phyloP scores from a whole-genome alignment of 1,140 invertebrate species.

The Ostrea denselamellosa region DNA sequence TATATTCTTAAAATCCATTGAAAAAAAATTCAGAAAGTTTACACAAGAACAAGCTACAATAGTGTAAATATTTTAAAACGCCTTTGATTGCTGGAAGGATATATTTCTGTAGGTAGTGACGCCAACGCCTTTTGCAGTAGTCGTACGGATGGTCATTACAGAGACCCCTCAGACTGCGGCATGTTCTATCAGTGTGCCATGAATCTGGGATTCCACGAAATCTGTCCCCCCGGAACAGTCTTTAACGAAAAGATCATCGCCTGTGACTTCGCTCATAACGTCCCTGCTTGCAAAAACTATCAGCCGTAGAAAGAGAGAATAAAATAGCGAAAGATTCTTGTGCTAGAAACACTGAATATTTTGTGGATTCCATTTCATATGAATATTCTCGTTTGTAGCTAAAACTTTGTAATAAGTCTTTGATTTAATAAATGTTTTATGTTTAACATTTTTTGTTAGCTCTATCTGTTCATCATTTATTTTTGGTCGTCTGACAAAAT shows the following conservation, averaged over 20 bases:
- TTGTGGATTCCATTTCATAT: background rate
- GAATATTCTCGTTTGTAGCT: background rate
- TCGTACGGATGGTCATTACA: constrained; percentile 50
- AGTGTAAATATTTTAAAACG: background rate
- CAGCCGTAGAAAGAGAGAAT: background rate
- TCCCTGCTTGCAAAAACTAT: constrained; percentile 47
- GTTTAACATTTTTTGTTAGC: background rate
- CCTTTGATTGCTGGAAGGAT: background rate
- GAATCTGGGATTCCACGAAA: constrained; percentile 47
- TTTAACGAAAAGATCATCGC: constrained; percentile 50
- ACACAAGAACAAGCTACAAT: background rate
- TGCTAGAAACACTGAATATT: background rate
- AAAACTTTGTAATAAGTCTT: background rate
- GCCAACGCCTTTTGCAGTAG: constrained; percentile 43
- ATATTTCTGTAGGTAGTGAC: background rate
- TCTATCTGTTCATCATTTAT: background rate
- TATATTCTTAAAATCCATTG: no score
- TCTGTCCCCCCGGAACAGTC: constrained; percentile 49
- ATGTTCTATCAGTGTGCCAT: constrained; percentile 56
- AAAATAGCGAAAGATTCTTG: background rate
- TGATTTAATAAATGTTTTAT: background rate
- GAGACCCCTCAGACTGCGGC: constrained; percentile 49
- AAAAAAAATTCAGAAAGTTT: background rate
- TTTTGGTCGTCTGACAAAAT: no score
- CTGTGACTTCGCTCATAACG: constrained; percentile 54